phyloP scores from a whole-genome alignment of 2,113 vertebrate species.

The Myodes glareolus region DNA sequence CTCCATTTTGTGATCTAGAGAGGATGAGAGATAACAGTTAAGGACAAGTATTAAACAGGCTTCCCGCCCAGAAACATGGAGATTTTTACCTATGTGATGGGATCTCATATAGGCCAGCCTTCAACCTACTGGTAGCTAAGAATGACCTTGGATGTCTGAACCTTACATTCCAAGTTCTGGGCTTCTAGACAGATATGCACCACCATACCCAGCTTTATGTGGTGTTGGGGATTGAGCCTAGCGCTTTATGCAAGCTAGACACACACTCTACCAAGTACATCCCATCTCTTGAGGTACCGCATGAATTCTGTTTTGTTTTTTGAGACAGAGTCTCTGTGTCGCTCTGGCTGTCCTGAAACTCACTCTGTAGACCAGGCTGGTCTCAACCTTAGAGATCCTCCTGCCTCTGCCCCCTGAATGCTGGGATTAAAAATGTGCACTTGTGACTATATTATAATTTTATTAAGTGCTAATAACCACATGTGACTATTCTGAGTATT shows the following conservation, averaged over 20 bases:
- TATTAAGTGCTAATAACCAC: constrained; percentile 10
- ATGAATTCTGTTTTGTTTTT: background rate
- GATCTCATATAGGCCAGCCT: background rate
- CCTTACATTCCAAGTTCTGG: background rate
- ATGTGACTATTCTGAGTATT: background rate
- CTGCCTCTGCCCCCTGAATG: background rate
- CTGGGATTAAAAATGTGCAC: background rate
- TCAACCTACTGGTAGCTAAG: background rate
- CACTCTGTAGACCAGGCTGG: background rate
- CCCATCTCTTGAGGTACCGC: background rate
- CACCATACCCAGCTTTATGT: background rate
- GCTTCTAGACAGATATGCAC: background rate
- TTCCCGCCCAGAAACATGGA: background rate
- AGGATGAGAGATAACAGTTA: background rate
- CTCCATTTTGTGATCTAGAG: background rate
- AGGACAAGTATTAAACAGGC: background rate
- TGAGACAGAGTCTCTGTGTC: background rate
- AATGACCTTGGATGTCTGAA: background rate
- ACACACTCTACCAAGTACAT: background rate
- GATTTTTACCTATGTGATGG: background rate
- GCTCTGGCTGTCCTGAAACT: background rate
- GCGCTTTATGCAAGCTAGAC: background rate
- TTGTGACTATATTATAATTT: background rate
- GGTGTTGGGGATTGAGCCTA: background rate
- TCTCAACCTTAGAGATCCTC: background rate